A percentile compares a stretch with the other conserved stretches of the same genome.
Evolutionary conservation across 2,888 invertebrate species (phyloP).

Genomic region (Hirtodrosophila confusa): DNA sequence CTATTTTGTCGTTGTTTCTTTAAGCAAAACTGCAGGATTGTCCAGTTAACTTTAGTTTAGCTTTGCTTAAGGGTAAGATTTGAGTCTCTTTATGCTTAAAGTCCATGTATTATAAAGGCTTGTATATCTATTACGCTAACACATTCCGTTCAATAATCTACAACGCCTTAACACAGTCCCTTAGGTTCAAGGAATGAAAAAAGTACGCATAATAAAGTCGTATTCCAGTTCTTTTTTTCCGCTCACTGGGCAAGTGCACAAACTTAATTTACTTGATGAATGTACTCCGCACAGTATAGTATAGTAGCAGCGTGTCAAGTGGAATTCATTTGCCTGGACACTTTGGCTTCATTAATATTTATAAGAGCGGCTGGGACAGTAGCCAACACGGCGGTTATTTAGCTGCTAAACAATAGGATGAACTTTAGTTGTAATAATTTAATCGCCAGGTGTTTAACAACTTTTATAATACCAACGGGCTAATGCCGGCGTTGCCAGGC

Average conservation of each 20-base stretch:
- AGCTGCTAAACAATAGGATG: slow-evolving; percentile 27
- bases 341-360: slow-evolving; percentile 72
- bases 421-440: slow-evolving; percentile 52
- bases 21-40: no score
- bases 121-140: background rate
- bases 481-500: slow-evolving; percentile 16
- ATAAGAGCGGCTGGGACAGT: slow-evolving; percentile 36
- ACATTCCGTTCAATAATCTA: background rate
- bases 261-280: slow-evolving; percentile 70
- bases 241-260: slow-evolving; percentile 4
- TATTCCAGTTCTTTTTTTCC: slow-evolving; percentile 20
- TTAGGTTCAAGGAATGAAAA: slow-evolving; percentile 8
- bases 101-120: background rate
- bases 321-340: slow-evolving; percentile 57
- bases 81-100: background rate
- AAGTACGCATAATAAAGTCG: slow-evolving; percentile 38
- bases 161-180: slow-evolving; percentile 18
- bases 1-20: no score
- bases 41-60: no score
- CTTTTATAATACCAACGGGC: slow-evolving; percentile 42
- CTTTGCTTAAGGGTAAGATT: no score
- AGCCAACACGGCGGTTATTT: background rate
- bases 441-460: slow-evolving; percentile 54
- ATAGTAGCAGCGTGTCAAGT: slow-evolving; percentile 40
- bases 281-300: slow-evolving; percentile 34